A percentile compares a stretch with the other conserved stretches of the same genome.
phyloP scores from a whole-genome alignment of 2,888 invertebrate genomes.

The Parnassius smintheus region DNA sequence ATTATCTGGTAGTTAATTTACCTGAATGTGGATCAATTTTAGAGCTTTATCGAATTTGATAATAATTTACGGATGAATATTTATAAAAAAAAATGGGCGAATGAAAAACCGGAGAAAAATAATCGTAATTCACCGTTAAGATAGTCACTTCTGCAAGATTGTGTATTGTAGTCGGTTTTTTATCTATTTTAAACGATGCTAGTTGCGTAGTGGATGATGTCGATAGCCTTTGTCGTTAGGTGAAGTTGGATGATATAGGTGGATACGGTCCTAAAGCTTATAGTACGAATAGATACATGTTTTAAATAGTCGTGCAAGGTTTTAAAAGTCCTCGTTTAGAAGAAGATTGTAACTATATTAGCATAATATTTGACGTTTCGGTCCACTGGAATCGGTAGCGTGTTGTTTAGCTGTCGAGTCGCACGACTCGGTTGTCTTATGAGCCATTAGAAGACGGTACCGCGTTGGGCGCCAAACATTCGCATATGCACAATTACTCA shows the following conservation, averaged over 20 bases:
- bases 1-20: constrained; percentile 51
- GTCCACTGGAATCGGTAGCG: constrained; percentile 41
- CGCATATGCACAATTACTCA: constrained; percentile 73
- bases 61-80: constrained; percentile 77
- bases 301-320: constrained; percentile 54
- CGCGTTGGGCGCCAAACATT: constrained; percentile 40
- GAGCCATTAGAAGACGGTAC: constrained; percentile 36
- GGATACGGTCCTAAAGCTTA: constrained; percentile 68
- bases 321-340: constrained; percentile 62
- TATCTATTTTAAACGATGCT: constrained; percentile 75
- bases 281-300: constrained; percentile 68
- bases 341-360: constrained; percentile 55
- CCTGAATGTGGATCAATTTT: constrained; percentile 78
- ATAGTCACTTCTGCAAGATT: constrained; percentile 64
- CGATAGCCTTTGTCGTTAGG: constrained; percentile 52
- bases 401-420: constrained; percentile 41
- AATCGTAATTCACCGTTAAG: constrained; percentile 65
- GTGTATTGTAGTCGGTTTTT: constrained; percentile 62
- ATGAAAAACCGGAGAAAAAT: constrained; percentile 43
- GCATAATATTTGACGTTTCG: constrained; percentile 52
- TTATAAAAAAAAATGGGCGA: constrained; percentile 57
- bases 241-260: constrained; percentile 51
- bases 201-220: constrained; percentile 58
- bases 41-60: constrained; percentile 82
- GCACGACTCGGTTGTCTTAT: constrained; percentile 38